Evolutionary conservation across 2,888 invertebrate species (phyloP), one percentile per base, ranked within the genome.

Genomic region (Encarsia formosa): DNA sequence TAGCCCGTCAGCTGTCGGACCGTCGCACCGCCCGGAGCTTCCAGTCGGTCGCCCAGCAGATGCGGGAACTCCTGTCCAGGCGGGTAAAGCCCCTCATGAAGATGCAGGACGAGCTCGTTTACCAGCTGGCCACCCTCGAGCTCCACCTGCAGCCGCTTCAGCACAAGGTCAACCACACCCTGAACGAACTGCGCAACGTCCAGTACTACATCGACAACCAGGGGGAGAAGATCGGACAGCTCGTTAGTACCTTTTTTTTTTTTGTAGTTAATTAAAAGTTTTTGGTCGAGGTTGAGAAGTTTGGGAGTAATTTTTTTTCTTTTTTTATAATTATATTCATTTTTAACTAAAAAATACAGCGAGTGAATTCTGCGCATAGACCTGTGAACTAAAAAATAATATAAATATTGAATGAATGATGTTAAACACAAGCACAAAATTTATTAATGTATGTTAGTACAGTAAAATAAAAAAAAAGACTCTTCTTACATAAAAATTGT

Each of bases 131-230:
- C 1, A 84, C 85, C 26, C 67, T 90, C 41, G 89, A 90, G 65
- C 76, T 90, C 6, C 83, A 87, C 63, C 70, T 87, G 60, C 79
- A 80, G 62, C 88, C 89, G 0, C 81, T 88, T 63, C 82, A 84
- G 58, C 81, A 81, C 55, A 85, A 86, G 74, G 77, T 83, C 5
- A 87, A 88, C 70, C 85, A 86, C 61, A 86, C 87, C 0, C 75
- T 88, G 5, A 82, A 82, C 50, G 87, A 88, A 66, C 79, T 89
- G 60, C 85, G 84, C 63, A 85, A 83, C n/a, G 84, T 88, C 40
- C 88, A 89, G 69, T 84, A 81, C 68, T 87, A 85, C 72, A 79
- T 90, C 56, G 83, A 87, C 63, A 84, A 82, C 65, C 84, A 86
- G 62, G 86, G 86, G 26, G 81, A 81, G 43, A 78, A 82, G 61